Evolutionary conservation across 2,888 invertebrate genomes (phyloP), one percentile per base, ranked within the genome.

Genomic region (Lasioglossum pauxillum): DNA sequence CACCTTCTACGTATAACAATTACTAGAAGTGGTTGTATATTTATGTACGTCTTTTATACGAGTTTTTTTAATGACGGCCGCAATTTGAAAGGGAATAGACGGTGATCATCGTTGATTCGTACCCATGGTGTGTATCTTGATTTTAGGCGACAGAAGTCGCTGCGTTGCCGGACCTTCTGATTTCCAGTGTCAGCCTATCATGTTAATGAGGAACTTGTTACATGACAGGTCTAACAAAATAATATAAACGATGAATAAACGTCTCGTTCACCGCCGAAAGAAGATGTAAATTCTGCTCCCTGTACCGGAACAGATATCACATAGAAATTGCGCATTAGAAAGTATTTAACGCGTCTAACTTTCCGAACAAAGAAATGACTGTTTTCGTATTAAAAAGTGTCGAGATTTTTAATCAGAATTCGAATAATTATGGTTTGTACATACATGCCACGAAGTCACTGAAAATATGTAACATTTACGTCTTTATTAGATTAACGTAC

Each of bases 111-210:
- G 73, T 53, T 75, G 72, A 67, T 60, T 81, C 64, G 38, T 57
- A 87, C 82, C 76, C 82, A 90, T 90, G 89, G 89, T 90, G 76
- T 69, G 90, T 84, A 84, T 72, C 64, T 79, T 27, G 10, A 44
- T 78, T 78, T 49, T 57, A 57, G 35, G 16, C n/a, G 31, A 31
- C 10, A 57, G n/a, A 23, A 19, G 16, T 31, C 31, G 0, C 41
- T 57, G 44, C 49, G 5, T 44, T 64, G 14, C 31, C 35, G 5
- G 27, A 44, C n/a, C 16, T 23, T 27, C 44, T 27, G 16, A 31
- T 41, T 71, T 44, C 57, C 41, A 80, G 67, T n/a, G 19, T 73
- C 23, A 4, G 23, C 57, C 60, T 44, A 41, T 44, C 57, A 46
- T 78, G 78, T 76, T 46, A 53, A 53, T 27, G 3, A 69, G 41